These are phyloP conservation scores for Colletes latitarsis DNA, from an alignment of 1,140 invertebrate genomes.

Conservation along the genomic window DNA sequence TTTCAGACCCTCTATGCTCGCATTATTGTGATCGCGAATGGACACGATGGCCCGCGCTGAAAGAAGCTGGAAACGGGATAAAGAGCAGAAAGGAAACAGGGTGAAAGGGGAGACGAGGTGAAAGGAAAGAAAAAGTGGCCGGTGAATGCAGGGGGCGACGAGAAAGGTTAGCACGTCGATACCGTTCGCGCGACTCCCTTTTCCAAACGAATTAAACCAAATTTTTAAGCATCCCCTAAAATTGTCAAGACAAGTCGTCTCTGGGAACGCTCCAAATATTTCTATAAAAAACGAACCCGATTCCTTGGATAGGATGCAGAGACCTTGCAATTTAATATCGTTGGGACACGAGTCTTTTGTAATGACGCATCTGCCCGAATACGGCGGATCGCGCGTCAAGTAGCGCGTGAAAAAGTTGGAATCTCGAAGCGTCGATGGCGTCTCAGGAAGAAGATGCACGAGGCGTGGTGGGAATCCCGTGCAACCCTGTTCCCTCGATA, in stretches of 20 bases:
- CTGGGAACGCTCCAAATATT: no score
- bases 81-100: conserved; percentile 19
- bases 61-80: conserved; percentile 21
- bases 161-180: neutral
- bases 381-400: neutral
- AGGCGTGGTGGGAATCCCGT: neutral
- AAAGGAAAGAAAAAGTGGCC: conserved; percentile 27
- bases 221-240: no score
- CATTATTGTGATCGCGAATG: conserved; percentile 41
- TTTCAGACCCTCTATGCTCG: conserved; percentile 18
- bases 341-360: neutral
- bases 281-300: no score
- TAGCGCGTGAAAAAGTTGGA: neutral
- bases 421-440: neutral
- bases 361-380: neutral
- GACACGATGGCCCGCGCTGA: conserved; percentile 20
- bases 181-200: neutral
- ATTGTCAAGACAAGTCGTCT: no score
- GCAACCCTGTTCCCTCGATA: neutral
- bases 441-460: neutral
- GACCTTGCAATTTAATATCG: neutral
- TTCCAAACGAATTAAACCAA: no score
- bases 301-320: no score
- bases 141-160: neutral
- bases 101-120: conserved; percentile 11